Percentiles rank a stretch among this genome's conserved stretches.
These are phyloP conservation scores for Zosterops borbonicus DNA, from an alignment of 2,113 vertebrate genomes.

Conservation along the genomic window DNA sequence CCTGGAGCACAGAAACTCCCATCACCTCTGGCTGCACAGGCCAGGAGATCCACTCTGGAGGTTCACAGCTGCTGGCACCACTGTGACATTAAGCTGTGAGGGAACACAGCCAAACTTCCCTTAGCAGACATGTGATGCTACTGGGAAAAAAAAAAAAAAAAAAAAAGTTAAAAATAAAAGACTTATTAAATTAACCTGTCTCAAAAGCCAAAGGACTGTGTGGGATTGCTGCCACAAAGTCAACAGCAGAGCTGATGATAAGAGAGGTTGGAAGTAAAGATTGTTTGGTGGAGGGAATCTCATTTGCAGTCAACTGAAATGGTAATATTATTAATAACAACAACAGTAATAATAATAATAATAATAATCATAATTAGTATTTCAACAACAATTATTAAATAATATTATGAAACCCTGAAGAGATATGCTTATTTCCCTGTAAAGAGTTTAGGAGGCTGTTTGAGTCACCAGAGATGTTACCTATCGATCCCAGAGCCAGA, in stretches of 20 bases:
- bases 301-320: slow-evolving; percentile 11
- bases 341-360: not conserved
- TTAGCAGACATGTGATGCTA: not conserved
- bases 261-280: slow-evolving; percentile 16
- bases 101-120: slow-evolving; percentile 4
- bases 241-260: slow-evolving; percentile 59
- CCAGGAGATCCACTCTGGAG: not conserved
- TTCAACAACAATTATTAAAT: not conserved
- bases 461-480: not conserved
- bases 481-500: not conserved
- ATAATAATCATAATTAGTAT: not conserved
- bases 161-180: not conserved
- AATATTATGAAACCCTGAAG: slow-evolving; percentile 22
- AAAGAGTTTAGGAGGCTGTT: not conserved
- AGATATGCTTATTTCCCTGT: not conserved
- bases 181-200: slow-evolving; percentile 60
- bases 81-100: not conserved
- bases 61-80: not conserved
- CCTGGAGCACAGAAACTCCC: not conserved
- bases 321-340: not conserved
- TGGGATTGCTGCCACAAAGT: slow-evolving; percentile 44
- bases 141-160: not conserved
- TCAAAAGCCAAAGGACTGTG: slow-evolving; percentile 13
- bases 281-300: not conserved
- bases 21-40: not conserved